phyloP scores from a whole-genome alignment of 2,113 vertebrate species.

The Tetraodon nigroviridis region DNA sequence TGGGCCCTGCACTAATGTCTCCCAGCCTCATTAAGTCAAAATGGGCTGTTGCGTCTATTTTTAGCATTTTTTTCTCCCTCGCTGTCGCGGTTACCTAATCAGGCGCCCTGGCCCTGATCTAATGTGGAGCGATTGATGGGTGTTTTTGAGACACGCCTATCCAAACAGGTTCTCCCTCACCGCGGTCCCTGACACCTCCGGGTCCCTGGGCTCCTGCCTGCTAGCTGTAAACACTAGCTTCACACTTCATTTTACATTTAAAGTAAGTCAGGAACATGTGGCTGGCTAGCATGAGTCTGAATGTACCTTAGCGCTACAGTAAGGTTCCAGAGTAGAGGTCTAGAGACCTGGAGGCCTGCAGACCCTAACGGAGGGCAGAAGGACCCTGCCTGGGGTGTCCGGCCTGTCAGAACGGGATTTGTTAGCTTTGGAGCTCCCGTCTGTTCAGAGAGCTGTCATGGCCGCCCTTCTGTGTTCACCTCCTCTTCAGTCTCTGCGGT shows the following conservation, averaged over 20 bases:
- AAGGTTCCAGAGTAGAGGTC: too few relatives aligned
- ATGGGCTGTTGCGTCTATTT: constrained; percentile 49
- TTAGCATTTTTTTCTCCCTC: constrained; percentile 42
- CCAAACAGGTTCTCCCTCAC: constrained; percentile 46
- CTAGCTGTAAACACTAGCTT: constrained; percentile 50
- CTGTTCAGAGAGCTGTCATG: background rate
- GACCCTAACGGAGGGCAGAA: too few relatives aligned
- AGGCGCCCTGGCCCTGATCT: constrained; percentile 14
- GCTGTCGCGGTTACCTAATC: constrained; percentile 34
- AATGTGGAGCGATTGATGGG: constrained; percentile 39
- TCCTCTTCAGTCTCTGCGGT: constrained; percentile 42
- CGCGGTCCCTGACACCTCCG: constrained; percentile 5
- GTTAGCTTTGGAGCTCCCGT: background rate
- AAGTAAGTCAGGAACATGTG: background rate
- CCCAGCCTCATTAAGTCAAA: constrained; percentile 46
- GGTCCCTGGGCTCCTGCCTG: constrained; percentile 16
- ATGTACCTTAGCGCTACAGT: background rate
- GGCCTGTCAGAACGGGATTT: background rate
- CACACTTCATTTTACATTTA: too few relatives aligned
- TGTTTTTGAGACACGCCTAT: constrained; percentile 47
- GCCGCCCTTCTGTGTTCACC: constrained; percentile 34
- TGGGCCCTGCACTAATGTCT: constrained; percentile 34
- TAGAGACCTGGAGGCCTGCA: too few relatives aligned
- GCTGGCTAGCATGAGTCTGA: background rate
- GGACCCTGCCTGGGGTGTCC: background rate